Conservation (phyloP, 2,113 vertebrate genomes). For the Vidua chalybeata region DNA sequence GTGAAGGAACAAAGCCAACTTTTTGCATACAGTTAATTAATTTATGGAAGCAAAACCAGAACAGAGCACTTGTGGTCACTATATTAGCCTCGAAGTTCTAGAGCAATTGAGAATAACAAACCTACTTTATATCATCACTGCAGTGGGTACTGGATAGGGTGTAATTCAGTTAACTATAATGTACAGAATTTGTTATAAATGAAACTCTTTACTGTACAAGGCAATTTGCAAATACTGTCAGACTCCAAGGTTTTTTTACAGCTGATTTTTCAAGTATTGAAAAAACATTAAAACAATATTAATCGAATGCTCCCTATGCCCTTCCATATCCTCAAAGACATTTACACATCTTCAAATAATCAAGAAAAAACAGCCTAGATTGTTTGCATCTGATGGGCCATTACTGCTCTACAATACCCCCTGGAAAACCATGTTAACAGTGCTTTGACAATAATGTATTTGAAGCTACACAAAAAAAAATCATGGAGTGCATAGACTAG, state of each 20-base stretch:
- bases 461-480: conserved; percentile 60
- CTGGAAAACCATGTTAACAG: conserved; percentile 53
- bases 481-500: conserved; percentile 32
- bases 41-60: not conserved
- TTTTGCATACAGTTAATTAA: not conserved
- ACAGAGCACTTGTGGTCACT: not conserved
- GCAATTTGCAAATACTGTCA: not conserved
- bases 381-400: conserved; percentile 56
- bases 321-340: not conserved
- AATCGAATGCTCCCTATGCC: conserved; percentile 42
- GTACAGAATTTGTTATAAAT: conserved; percentile 1
- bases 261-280: conserved; percentile 24
- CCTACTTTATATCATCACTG: not conserved
- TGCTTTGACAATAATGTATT: conserved; percentile 55
- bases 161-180: not conserved
- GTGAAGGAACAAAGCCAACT: not conserved
- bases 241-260: not conserved
- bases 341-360: conserved; percentile 27
- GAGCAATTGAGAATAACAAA: not conserved
- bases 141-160: not conserved
- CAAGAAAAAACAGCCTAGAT: not conserved
- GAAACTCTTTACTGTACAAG: not conserved
- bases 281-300: conserved; percentile 49
- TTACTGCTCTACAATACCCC: conserved; percentile 52
- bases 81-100: not conserved